Evolutionary conservation across 2,888 invertebrate genomes (phyloP), one percentile per base, ranked within the genome.

Genomic region (Hirudinaria manillensis): DNA sequence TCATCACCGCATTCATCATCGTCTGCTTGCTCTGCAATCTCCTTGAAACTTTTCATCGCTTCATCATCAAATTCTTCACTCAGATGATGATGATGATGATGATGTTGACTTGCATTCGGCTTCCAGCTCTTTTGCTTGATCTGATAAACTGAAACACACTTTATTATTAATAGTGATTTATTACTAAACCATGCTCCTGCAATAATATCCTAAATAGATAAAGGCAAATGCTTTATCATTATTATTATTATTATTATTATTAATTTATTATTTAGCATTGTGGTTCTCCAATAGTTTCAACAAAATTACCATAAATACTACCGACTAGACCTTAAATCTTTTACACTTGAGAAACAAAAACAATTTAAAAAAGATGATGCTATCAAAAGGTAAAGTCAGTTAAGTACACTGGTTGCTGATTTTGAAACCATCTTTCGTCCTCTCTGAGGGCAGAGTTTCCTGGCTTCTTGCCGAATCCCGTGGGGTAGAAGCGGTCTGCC

Each of bases 11-110:
- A 1, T n/a, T 3, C 4, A 45, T 38, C 38, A 27, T 70, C 70
- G 38, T 45, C 38, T 38, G 10, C 27, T 27, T 38, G 21, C 1
- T 70, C n/a, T 13, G 6, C 36, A 16, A 70, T 70, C n/a, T 38
- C 45, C 21, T 21, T 70, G 21, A 70, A 27, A 6, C 24, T 70
- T n/a, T 19, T 70, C 45, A 45, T 45, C 3, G 3, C 38, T 21
- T 24, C 70, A 38, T 38, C 70, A 70, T 55, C 36, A 38, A 27
- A 34, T 27, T 45, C 70, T 36, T 70, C 70, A 38, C 45, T 24
- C 4, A 24, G 29, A 16, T 29, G 61, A 61, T 7, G 19, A 24
- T 61, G 24, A 61, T 61, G n/a, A n/a, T n/a, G 29, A 16, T 29
- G 61, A 61, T 7, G 19, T 10, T 61, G 24, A 61, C n/a, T 29